Percentiles rank a stretch among this genome's conserved stretches.
Evolutionary conservation across 1,140 invertebrate species (phyloP).

Genomic region (Caenorhabditis brenneri): DNA sequence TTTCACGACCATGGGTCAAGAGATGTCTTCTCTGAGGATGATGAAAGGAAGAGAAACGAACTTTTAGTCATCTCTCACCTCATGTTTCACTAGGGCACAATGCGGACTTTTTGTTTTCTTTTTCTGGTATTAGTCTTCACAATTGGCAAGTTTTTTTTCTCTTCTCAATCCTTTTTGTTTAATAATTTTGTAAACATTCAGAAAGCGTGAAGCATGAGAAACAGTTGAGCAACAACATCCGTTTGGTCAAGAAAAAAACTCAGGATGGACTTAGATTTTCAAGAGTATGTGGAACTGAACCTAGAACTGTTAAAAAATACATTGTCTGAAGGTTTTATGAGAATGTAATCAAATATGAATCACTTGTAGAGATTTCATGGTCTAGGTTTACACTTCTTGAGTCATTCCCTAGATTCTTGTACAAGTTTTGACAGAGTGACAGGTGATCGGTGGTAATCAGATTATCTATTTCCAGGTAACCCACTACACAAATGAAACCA

Average conservation of each 20-base stretch:
- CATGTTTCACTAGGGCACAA: conserved; percentile 27
- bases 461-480: background rate
- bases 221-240: background rate
- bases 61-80: conserved; percentile 28
- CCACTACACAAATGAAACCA: conserved; percentile 49
- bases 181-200: conserved; percentile 24
- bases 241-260: conserved; percentile 8
- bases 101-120: conserved; percentile 24
- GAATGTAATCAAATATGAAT: too few relatives aligned
- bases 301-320: too few relatives aligned
- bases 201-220: conserved; percentile 13
- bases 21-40: background rate
- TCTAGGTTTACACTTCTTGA: too few relatives aligned
- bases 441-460: too few relatives aligned
- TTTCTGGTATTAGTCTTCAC: background rate
- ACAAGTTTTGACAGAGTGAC: too few relatives aligned
- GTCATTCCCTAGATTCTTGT: too few relatives aligned
- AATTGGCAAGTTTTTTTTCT: conserved; percentile 8
- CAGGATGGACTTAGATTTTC: conserved; percentile 29
- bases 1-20: conserved; percentile 40
- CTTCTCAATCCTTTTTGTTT: background rate
- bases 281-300: background rate
- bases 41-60: background rate
- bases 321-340: too few relatives aligned
- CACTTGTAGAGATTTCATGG: too few relatives aligned